A percentile compares a stretch with the other conserved stretches of the same genome.
Evolutionary conservation across 1,140 invertebrate species (phyloP).

Genomic region (Argopecten irradians): DNA sequence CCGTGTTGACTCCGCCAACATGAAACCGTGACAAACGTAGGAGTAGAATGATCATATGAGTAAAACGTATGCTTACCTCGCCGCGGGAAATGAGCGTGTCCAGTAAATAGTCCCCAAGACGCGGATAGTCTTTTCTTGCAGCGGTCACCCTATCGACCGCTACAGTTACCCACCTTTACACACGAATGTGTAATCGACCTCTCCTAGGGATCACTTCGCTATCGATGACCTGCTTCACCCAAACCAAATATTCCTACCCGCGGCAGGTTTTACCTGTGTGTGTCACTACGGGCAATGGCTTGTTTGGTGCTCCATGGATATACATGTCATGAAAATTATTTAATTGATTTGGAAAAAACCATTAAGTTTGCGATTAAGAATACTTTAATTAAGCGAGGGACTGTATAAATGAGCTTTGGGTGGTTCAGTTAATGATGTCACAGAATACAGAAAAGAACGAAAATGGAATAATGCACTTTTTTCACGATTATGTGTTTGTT

Average conservation of each 20-base stretch:
- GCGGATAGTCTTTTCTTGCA: background rate
- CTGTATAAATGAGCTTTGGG: background rate
- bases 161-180: background rate
- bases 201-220: background rate
- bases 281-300: background rate
- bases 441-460: too few relatives aligned
- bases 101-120: background rate
- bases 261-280: background rate
- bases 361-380: background rate
- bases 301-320: background rate
- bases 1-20: background rate
- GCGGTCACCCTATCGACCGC: background rate
- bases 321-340: too few relatives aligned
- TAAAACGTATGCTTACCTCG: background rate
- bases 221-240: background rate
- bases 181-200: conserved; percentile 2
- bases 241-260: background rate
- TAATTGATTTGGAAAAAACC: background rate
- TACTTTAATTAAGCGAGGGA: background rate
- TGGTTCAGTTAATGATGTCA: background rate
- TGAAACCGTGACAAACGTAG: background rate
- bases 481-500: too few relatives aligned
- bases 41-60: too few relatives aligned
- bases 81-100: background rate
- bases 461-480: too few relatives aligned